Evolutionary conservation across 2,797 vertebrate species (phyloP).

Genomic region (Oryzias sinensis): DNA sequence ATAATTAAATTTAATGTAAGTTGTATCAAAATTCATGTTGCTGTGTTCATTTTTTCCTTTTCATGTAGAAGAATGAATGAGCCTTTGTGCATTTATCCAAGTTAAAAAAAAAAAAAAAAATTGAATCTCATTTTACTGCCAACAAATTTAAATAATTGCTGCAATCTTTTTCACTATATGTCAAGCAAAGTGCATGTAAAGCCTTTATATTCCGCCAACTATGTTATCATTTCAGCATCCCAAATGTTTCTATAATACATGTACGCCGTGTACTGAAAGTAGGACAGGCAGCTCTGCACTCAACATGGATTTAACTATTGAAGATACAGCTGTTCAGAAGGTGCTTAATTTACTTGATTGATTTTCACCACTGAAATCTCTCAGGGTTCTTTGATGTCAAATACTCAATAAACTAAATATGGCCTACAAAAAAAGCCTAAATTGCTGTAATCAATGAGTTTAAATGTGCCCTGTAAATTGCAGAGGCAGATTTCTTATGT

Average conservation of each 20-base stretch:
- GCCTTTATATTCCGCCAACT: background rate
- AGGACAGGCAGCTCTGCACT: background rate
- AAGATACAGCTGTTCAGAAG: slow-evolving; percentile 1
- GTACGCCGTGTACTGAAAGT: background rate
- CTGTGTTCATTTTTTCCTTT: background rate
- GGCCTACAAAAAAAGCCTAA: slow-evolving; percentile 12
- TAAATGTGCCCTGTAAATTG: slow-evolving; percentile 9
- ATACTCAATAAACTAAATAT: slow-evolving; percentile 14
- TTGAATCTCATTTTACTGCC: too few species aligned
- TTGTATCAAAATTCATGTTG: background rate
- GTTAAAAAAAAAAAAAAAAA: too few species aligned
- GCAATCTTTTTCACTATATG: background rate
- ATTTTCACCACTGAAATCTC: background rate
- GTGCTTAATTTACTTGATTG: background rate
- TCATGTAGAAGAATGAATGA: too few species aligned
- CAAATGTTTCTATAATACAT: background rate
- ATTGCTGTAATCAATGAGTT: slow-evolving; percentile 4
- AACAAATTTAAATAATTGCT: background rate
- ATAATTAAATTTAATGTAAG: background rate
- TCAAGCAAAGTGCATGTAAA: background rate
- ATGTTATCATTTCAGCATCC: background rate
- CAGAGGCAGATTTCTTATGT: slow-evolving; percentile 6
- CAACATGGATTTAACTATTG: background rate
- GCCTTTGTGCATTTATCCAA: too few species aligned
- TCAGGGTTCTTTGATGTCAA: slow-evolving; percentile 5